Evolutionary conservation across 1,140 invertebrate species (phyloP), one percentile per base, ranked within the genome.

Genomic region (Paracyclopina nana): DNA sequence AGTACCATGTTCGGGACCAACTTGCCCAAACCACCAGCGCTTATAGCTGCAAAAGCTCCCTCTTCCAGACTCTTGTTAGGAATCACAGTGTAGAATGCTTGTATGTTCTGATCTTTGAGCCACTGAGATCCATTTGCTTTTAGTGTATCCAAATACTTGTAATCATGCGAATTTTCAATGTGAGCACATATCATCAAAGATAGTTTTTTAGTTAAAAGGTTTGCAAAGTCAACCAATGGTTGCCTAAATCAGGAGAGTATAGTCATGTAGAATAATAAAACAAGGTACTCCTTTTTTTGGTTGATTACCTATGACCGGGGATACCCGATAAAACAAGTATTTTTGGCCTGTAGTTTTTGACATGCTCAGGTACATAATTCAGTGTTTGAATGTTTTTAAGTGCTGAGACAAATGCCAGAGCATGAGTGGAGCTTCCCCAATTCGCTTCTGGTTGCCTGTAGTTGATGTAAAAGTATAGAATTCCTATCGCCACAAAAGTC

Each of bases 401-500:
- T 0, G 90, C 88, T 59, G 77, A 83, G 60, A 85, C 88, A 63
- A 95, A 97, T 0, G 80, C 84, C 66, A 94, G 87, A 12, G 91
- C 91, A 65, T 97, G 88, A 0, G 85, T 88, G 1, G 85, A 92
- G 0, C 88, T 92, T 1, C 90, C 90, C 90, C 90, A 95, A 67
- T 96, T 96, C 1, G 94, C 87, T 65, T 92, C 88, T 22, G 42
- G 69, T 55, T 70, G 70, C 28, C 60, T 61, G 52, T 65, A 57
- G 11, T 61, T 56, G 18, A 71, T 62, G 52, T 65, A 70, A 18
- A 67, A 65, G 62, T 91, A 97, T 1, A 95, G 72, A 1, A 76
- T 75, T 55, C 82, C 76, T 56, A 91, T 86, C 46, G 88, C 76
- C 51, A 79, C 76, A 61, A 92, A 80, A 0, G 90, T 94, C 41